These are phyloP conservation scores for Cyanoramphus novaezelandiae DNA, from an alignment of 2,113 vertebrate genomes.

Conservation along the genomic window DNA sequence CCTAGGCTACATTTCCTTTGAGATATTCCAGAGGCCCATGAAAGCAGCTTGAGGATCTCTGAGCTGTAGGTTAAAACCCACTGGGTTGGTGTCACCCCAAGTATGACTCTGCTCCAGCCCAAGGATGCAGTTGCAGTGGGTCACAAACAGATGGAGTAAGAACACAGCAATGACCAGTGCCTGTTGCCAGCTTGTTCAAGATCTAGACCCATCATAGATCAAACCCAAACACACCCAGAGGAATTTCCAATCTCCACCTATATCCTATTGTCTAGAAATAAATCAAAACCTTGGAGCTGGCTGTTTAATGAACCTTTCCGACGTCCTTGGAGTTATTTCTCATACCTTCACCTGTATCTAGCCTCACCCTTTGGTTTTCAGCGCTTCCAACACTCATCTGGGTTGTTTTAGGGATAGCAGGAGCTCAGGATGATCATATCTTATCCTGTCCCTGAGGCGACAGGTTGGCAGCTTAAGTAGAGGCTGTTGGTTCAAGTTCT, in stretches of 20 bases:
- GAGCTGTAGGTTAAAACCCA: background rate
- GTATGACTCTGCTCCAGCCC: background rate
- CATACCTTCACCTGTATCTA: accelerated
- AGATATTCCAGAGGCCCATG: background rate
- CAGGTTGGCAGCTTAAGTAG: background rate
- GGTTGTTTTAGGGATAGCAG: background rate
- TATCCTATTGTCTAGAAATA: background rate
- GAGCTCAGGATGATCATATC: background rate
- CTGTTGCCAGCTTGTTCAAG: background rate
- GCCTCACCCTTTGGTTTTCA: background rate
- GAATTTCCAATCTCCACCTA: background rate
- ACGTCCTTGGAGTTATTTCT: background rate
- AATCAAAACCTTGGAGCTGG: background rate
- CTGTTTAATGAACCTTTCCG: background rate
- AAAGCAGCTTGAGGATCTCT: background rate
- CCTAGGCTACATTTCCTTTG: background rate
- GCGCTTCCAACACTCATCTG: background rate
- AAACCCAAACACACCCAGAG: background rate
- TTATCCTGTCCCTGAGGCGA: background rate
- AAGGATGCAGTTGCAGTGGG: background rate
- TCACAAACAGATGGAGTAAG: background rate
- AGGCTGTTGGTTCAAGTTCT: background rate
- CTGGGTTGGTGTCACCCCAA: background rate
- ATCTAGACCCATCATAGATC: background rate
- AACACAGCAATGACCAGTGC: accelerated